Evolutionary conservation across 2,797 vertebrate genomes (phyloP), one percentile per base, ranked within the genome.

Genomic region (Allobates femoralis): DNA sequence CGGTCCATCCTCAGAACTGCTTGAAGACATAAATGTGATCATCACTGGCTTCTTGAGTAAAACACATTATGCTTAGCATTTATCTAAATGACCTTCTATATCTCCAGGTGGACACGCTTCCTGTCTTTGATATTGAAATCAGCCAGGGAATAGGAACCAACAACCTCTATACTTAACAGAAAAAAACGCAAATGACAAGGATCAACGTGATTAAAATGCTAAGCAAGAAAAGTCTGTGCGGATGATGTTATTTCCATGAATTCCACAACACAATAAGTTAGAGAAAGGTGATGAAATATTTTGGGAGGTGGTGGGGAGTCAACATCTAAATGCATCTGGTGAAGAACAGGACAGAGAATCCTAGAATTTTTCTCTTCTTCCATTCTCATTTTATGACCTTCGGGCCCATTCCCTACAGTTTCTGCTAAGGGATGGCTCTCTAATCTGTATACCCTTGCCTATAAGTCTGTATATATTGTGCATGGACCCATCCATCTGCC

Each of bases 91-190:
- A 76, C 74, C 46, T 55, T 76, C 30, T 51, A 53, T 76, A 28
- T 55, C 16, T 55, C 51, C 26, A 53, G 5, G 16, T 75, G 50
- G 46, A 51, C 62, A 28, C 56, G 73, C n/a, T 50, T 41, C 67
- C 32, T 83, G 28, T 41, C 58, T 84, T 50, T 84, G 71, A 84
- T 76, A 64, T 75, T 76, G 58, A 84, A 84, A 84, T 76, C 71
- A 83, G 81, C 32, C 55, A 62, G 41, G 41, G 28, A 60, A 84
- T 50, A 64, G 30, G 50, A 62, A 21, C 69, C 82, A 84, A 76
- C 75, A 84, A 76, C 82, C 71, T 83, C 67, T 84, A 76, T 50
- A 41, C 26, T 23, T 51, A 58, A 56, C 56, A 64, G 69, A 64
- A 71, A 51, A 83, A 73, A 73, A 53, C n/a, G 28, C 67, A 46